These are phyloP conservation scores for Tholera decimalis DNA, from an alignment of 2,888 invertebrate species.

Conservation along the genomic window DNA sequence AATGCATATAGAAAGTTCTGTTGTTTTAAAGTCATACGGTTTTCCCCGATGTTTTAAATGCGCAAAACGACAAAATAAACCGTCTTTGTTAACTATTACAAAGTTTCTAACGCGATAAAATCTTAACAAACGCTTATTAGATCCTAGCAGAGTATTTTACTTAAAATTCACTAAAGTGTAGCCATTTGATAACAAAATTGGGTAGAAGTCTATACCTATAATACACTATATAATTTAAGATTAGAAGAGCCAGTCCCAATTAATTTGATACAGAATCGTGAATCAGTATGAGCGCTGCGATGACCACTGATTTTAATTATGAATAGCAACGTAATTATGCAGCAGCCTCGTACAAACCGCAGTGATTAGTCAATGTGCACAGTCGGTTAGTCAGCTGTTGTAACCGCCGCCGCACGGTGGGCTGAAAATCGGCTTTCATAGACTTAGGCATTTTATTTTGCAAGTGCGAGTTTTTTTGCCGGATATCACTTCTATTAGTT, in stretches of 20 bases:
- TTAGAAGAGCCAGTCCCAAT: background rate
- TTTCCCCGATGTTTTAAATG: background rate
- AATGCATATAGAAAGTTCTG: background rate
- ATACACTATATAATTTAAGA: too few relatives aligned
- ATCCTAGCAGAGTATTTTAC: background rate
- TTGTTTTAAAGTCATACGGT: background rate
- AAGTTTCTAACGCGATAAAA: background rate
- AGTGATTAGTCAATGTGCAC: conserved; percentile 41
- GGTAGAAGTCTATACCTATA: too few relatives aligned
- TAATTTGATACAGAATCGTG: background rate
- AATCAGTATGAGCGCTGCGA: background rate
- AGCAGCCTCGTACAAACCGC: conserved; percentile 28
- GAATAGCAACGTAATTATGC: conserved; percentile 13
- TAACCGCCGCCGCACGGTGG: too few relatives aligned
- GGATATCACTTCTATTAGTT: too few relatives aligned
- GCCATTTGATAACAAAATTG: too few relatives aligned
- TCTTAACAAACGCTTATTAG: background rate
- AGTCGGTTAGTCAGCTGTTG: conserved; percentile 35
- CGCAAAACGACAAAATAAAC: background rate
- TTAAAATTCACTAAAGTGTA: too few relatives aligned
- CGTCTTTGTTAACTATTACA: background rate
- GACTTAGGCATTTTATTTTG: too few relatives aligned
- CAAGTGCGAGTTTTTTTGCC: too few relatives aligned
- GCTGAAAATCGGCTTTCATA: too few relatives aligned
- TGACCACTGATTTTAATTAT: background rate